phyloP scores from a whole-genome alignment of 2,113 vertebrate genomes.

The Dipodomys spectabilis region DNA sequence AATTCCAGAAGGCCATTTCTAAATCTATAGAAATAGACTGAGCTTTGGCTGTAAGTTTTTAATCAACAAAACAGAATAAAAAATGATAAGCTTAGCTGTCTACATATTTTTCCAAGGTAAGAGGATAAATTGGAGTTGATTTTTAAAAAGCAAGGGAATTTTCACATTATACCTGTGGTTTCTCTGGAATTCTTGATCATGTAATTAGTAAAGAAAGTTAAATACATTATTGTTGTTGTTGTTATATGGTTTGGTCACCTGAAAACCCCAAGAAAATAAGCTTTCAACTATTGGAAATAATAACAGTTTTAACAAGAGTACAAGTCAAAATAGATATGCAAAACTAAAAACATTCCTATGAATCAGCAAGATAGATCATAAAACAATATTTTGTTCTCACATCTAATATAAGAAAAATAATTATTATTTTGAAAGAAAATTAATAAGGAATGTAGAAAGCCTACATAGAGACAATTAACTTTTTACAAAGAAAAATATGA shows the following conservation, averaged over 20 bases:
- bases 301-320: slow-evolving; percentile 37
- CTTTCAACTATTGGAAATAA: slow-evolving; percentile 33
- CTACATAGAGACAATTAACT: not conserved
- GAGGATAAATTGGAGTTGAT: too few relatives aligned
- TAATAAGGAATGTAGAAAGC: not conserved
- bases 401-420: slow-evolving; percentile 50
- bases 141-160: not conserved
- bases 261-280: slow-evolving; percentile 24
- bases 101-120: too few relatives aligned
- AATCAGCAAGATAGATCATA: not conserved
- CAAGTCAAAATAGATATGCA: slow-evolving; percentile 29
- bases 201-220: not conserved
- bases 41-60: not conserved
- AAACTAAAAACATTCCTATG: slow-evolving; percentile 35
- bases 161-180: not conserved
- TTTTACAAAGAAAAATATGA: not conserved
- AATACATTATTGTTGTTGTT: not conserved
- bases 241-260: not conserved
- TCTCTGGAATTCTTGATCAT: slow-evolving; percentile 1
- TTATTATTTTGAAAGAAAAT: slow-evolving; percentile 54
- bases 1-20: not conserved
- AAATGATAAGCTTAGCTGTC: not conserved
- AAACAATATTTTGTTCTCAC: slow-evolving; percentile 22
- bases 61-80: not conserved
- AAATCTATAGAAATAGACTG: not conserved